Percentiles rank a stretch among this genome's conserved stretches.
Evolutionary conservation across 2,113 vertebrate species (phyloP).

Genomic region (Potamarius usumacintae): DNA sequence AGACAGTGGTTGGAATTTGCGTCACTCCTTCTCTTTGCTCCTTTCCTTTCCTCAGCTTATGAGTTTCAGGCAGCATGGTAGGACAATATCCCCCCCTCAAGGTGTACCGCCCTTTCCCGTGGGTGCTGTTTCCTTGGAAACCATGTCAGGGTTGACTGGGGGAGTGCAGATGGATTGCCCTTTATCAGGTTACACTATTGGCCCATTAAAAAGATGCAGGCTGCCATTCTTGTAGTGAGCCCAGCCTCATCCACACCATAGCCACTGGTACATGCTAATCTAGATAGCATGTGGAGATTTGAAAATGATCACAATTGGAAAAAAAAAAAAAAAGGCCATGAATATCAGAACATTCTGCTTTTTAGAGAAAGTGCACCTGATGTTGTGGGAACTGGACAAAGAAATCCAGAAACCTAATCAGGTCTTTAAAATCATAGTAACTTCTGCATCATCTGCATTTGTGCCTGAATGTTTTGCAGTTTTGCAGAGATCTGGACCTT

Average conservation of each 20-base stretch:
- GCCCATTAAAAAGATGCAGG: slow-evolving; percentile 65
- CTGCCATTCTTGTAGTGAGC: slow-evolving; percentile 54
- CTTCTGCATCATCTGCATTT: neutral
- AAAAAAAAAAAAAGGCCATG: neutral
- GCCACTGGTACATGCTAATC: slow-evolving; percentile 28
- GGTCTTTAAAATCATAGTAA: neutral
- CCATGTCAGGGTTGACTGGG: slow-evolving; percentile 80
- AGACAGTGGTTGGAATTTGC: slow-evolving; percentile 65
- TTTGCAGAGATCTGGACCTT: neutral
- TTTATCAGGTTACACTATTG: slow-evolving; percentile 77
- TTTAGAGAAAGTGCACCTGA: neutral
- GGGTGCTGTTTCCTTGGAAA: slow-evolving; percentile 79
- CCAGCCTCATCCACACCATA: slow-evolving; percentile 27
- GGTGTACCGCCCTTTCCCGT: slow-evolving; percentile 72
- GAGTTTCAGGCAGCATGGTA: slow-evolving; percentile 67
- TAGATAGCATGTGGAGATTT: slow-evolving; percentile 16
- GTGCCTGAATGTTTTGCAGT: neutral
- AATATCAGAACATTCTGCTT: neutral
- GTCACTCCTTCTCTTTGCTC: slow-evolving; percentile 45
- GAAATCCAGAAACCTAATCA: neutral
- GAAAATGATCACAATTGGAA: neutral
- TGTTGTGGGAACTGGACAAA: neutral
- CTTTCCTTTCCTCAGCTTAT: slow-evolving; percentile 35
- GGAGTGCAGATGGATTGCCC: slow-evolving; percentile 77
- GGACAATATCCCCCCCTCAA: slow-evolving; percentile 71